Percentiles rank a stretch among this genome's conserved stretches.
phyloP scores from a whole-genome alignment of 2,888 invertebrate genomes.

The Aromia moschata region DNA sequence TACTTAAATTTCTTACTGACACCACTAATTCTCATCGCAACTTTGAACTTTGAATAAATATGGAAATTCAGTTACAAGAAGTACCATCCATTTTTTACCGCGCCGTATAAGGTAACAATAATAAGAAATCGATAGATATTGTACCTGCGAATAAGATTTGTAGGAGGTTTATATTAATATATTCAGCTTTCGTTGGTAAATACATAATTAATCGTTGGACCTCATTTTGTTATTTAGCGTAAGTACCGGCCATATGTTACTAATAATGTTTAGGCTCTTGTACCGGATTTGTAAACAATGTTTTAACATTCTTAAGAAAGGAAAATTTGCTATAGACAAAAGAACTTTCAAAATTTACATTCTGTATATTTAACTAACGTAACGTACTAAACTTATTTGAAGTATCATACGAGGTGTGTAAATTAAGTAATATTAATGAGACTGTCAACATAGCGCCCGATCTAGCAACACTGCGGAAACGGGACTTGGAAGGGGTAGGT shows the following conservation, averaged over 20 bases:
- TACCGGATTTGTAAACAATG: too few relatives aligned
- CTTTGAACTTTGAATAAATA: constrained; percentile 16
- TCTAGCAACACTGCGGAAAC: too few relatives aligned
- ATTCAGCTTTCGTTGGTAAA: background rate
- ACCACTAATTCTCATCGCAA: constrained; percentile 2
- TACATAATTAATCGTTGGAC: background rate
- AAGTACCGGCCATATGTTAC: background rate
- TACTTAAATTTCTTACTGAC: constrained; percentile 2
- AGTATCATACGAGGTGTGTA: too few relatives aligned
- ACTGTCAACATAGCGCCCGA: too few relatives aligned
- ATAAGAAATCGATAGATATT: background rate
- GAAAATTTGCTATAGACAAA: too few relatives aligned
- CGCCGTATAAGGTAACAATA: constrained; percentile 6
- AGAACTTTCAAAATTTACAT: too few relatives aligned
- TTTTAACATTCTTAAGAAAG: too few relatives aligned
- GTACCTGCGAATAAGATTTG: background rate
- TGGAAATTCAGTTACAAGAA: constrained; percentile 11
- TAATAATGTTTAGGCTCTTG: background rate
- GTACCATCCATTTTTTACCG: constrained; percentile 7
- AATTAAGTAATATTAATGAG: too few relatives aligned
- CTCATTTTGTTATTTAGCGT: background rate
- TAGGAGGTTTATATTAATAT: constrained; percentile 1
- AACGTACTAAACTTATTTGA: too few relatives aligned
- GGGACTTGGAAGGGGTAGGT: too few relatives aligned
- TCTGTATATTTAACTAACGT: too few relatives aligned